Percentiles rank a stretch among this genome's conserved stretches.
phyloP scores from a whole-genome alignment of 2,797 vertebrate species.

The Halcyon leucocephala region DNA sequence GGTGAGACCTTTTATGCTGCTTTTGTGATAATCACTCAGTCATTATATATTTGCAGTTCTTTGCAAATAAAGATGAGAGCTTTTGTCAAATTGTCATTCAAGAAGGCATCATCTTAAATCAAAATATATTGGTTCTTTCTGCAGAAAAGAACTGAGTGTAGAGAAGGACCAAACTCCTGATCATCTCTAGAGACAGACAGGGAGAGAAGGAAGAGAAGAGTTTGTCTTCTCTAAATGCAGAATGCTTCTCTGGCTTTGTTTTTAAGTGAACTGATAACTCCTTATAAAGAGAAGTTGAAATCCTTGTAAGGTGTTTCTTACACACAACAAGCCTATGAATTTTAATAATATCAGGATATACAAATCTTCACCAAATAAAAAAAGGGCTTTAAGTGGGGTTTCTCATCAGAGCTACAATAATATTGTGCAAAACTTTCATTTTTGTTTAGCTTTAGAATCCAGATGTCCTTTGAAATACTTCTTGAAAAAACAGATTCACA shows the following conservation, averaged over 20 bases:
- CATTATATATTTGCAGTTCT: not conserved
- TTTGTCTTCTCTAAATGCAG: not conserved
- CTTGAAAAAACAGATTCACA: not conserved
- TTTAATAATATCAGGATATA: not conserved
- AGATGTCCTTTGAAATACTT: not conserved
- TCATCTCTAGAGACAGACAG: not conserved
- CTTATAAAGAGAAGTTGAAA: not conserved
- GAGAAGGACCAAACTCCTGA: not conserved
- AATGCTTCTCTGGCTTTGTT: not conserved
- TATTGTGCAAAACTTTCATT: not conserved
- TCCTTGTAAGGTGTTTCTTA: not conserved
- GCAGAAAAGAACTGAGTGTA: not conserved
- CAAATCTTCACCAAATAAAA: not conserved
- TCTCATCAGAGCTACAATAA: not conserved
- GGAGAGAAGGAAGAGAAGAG: not conserved
- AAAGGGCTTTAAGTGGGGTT: not conserved
- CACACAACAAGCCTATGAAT: not conserved
- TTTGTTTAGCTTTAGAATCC: not conserved
- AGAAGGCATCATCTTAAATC: not conserved
- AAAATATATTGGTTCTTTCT: not conserved
- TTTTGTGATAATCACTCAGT: not conserved
- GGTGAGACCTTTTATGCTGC: accelerated
- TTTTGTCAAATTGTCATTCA: not conserved
- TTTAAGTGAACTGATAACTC: not conserved
- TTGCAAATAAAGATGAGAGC: not conserved